A percentile compares a stretch with the other conserved stretches of the same genome.
These are phyloP conservation scores for Caenorhabditis macrosperma DNA, from an alignment of 2,888 invertebrate species.

Conservation along the genomic window DNA sequence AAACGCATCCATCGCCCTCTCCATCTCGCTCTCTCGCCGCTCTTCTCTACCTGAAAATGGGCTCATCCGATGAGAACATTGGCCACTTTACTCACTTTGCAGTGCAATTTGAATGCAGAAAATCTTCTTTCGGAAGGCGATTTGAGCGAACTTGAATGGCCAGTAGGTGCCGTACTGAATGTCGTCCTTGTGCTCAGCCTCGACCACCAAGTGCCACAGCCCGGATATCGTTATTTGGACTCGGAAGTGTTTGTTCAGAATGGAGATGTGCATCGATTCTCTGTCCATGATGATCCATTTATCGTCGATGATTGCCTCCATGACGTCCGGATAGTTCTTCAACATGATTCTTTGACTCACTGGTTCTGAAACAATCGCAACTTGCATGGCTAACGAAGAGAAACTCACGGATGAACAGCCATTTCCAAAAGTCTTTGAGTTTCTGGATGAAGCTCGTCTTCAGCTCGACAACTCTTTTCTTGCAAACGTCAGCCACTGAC, in stretches of 20 bases:
- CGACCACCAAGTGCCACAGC: background rate
- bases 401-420: background rate
- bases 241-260: background rate
- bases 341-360: background rate
- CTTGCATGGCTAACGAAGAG: background rate
- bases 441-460: background rate
- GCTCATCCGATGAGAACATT: background rate
- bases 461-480: background rate
- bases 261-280: background rate
- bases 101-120: background rate
- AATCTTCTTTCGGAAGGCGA: background rate
- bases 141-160: background rate
- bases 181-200: background rate
- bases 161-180: background rate
- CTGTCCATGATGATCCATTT: background rate
- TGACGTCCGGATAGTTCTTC: background rate
- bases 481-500: background rate
- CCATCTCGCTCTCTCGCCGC: background rate
- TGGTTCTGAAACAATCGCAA: background rate
- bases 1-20: background rate
- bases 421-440: background rate
- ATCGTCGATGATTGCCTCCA: background rate
- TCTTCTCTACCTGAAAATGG: background rate
- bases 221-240: too few relatives aligned
- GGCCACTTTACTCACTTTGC: background rate